phyloP scores from a whole-genome alignment of 1,140 invertebrate genomes.

The Drosophila suzukii region DNA sequence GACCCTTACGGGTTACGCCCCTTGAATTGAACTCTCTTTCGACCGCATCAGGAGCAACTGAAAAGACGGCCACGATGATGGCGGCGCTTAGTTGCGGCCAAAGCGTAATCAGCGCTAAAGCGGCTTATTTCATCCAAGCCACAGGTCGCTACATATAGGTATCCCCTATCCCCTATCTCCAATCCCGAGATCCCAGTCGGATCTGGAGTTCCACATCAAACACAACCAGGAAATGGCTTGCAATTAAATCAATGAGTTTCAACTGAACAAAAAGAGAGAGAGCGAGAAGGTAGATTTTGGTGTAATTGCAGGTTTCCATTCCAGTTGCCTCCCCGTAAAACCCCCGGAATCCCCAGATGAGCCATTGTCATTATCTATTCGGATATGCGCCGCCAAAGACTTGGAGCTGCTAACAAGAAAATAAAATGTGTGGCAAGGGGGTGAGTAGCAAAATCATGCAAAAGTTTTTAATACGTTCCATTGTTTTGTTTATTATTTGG shows the following conservation, averaged over 20 bases:
- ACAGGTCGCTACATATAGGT: slow-evolving; percentile 8
- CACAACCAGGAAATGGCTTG: slow-evolving; percentile 81
- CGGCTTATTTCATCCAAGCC: slow-evolving; percentile 74
- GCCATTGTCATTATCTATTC: slow-evolving; percentile 67
- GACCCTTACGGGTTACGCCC: slow-evolving; percentile 15
- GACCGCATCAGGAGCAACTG: slow-evolving; percentile 20
- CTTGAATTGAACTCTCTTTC: slow-evolving; percentile 50
- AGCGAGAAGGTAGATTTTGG: slow-evolving; percentile 33
- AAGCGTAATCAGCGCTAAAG: slow-evolving; percentile 75
- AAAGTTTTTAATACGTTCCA: slow-evolving; percentile 49
- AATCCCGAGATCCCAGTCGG: slow-evolving; percentile 17
- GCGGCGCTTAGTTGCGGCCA: slow-evolving; percentile 70
- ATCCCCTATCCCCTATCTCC: slow-evolving; percentile 14
- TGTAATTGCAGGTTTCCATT: slow-evolving; percentile 70
- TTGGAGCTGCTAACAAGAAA: slow-evolving; percentile 20
- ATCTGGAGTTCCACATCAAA: slow-evolving; percentile 73
- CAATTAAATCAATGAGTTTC: slow-evolving; percentile 83
- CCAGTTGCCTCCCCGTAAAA: background rate
- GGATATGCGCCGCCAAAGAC: slow-evolving; percentile 31
- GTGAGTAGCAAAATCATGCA: slow-evolving; percentile 28
- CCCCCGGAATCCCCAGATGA: slow-evolving; percentile 34
- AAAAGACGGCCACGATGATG: slow-evolving; percentile 24
- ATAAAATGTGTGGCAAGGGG: slow-evolving; percentile 14
- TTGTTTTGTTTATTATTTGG: slow-evolving; percentile 46
- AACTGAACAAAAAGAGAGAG: slow-evolving; percentile 29